phyloP scores from a whole-genome alignment of 2,888 invertebrate species.

The Hirudinaria manillensis region DNA sequence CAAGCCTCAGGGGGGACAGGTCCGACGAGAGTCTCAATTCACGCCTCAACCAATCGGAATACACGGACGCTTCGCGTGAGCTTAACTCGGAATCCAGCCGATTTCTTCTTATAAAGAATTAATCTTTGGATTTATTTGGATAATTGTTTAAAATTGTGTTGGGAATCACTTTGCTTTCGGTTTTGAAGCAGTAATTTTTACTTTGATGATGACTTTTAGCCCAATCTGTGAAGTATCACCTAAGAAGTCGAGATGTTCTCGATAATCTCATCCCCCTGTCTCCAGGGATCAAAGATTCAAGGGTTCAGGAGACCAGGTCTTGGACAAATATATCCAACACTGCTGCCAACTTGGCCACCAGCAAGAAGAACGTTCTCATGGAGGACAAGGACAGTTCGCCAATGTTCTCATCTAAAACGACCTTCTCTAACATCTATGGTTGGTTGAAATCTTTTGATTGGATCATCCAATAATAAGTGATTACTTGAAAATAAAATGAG shows the following conservation, averaged over 20 bases:
- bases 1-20: conserved; percentile 45
- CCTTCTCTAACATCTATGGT: neutral
- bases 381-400: neutral
- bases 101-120: neutral
- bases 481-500: too few species aligned
- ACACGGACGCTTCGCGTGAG: conserved; percentile 5
- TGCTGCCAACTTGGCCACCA: neutral
- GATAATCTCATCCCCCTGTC: conserved; percentile 21
- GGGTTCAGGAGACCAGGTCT: neutral
- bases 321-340: neutral
- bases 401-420: neutral
- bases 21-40: conserved; percentile 7
- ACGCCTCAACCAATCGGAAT: neutral
- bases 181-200: neutral
- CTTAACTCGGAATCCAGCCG: neutral
- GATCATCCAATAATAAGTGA: neutral
- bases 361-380: too few species aligned
- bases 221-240: neutral
- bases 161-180: neutral
- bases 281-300: neutral
- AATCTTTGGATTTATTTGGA: too few species aligned
- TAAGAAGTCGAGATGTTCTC: conserved; percentile 5
- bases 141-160: too few species aligned
- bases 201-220: too few species aligned
- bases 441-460: neutral